These are phyloP conservation scores for Eurytoma californica DNA, from an alignment of 2,888 invertebrate genomes.

Conservation along the genomic window DNA sequence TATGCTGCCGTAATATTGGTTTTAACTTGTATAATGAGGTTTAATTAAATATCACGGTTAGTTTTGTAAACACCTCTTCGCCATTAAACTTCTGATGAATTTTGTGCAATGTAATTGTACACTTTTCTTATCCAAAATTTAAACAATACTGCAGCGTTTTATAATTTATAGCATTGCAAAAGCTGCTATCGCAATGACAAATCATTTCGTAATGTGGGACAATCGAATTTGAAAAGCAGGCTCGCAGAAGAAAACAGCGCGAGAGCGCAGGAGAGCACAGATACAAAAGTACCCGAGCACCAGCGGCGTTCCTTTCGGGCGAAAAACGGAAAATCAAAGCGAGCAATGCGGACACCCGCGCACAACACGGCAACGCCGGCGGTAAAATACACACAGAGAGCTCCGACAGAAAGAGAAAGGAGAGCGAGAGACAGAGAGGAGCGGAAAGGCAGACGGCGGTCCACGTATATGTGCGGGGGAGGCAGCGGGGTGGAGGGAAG, in stretches of 20 bases:
- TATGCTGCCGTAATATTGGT: neutral
- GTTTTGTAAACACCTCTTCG: too few relatives aligned
- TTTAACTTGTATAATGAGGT: too few relatives aligned
- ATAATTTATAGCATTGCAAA: neutral
- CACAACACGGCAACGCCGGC: neutral
- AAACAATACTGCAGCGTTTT: neutral
- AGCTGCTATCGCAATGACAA: too few relatives aligned
- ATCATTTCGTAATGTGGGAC: neutral
- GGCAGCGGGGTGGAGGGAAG: slow-evolving; percentile 3
- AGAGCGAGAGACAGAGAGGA: neutral
- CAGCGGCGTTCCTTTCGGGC: too few relatives aligned
- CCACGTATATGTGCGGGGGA: neutral
- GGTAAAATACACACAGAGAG: neutral
- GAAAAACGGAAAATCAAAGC: slow-evolving; percentile 28
- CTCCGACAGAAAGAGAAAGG: too few relatives aligned
- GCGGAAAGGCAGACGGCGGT: neutral
- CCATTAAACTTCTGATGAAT: too few relatives aligned
- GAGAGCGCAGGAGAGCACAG: neutral
- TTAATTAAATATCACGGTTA: too few relatives aligned
- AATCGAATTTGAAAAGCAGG: neutral
- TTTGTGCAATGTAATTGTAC: too few relatives aligned
- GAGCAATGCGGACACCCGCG: slow-evolving; percentile 13
- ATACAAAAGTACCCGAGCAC: slow-evolving; percentile 10
- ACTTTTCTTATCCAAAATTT: too few relatives aligned
- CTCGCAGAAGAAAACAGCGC: neutral